Percentiles rank a stretch among this genome's conserved stretches.
Conservation (phyloP, 1,140 invertebrate genomes). For the Drosophila prosaltans region DNA sequence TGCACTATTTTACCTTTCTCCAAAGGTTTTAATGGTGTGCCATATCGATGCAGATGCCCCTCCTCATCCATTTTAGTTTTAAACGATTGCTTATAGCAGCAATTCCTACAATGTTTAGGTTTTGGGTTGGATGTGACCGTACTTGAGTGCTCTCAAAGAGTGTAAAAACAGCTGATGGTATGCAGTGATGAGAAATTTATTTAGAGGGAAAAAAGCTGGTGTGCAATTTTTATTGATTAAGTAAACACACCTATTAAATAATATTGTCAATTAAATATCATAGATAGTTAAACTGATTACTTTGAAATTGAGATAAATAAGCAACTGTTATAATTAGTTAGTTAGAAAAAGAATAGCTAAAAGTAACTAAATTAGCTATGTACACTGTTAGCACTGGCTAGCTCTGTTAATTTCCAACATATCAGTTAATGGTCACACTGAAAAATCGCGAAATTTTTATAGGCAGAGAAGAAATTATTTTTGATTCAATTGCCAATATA, state of each 20-base stretch:
- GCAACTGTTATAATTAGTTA: too few relatives aligned
- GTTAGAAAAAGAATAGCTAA: not conserved
- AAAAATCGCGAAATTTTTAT: slow-evolving; percentile 40
- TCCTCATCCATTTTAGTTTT: slow-evolving; percentile 83
- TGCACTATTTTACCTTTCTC: slow-evolving; percentile 88
- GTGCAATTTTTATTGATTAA: too few relatives aligned
- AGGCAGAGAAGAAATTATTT: slow-evolving; percentile 7
- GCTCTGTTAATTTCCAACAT: not conserved
- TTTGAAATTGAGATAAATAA: too few relatives aligned
- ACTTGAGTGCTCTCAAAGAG: not conserved
- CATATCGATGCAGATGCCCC: slow-evolving; percentile 89
- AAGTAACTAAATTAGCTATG: not conserved
- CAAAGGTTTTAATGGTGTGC: slow-evolving; percentile 89
- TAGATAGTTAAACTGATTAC: too few relatives aligned
- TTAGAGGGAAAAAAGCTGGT: not conserved
- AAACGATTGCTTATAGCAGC: not conserved
- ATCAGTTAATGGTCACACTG: slow-evolving; percentile 26
- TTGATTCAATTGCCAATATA: slow-evolving; percentile 23
- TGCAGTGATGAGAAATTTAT: not conserved
- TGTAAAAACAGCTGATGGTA: slow-evolving; percentile 11
- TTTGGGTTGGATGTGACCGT: slow-evolving; percentile 16
- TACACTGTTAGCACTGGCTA: not conserved
- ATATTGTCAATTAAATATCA: too few relatives aligned
- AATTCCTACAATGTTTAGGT: slow-evolving; percentile 18
- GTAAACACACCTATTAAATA: too few relatives aligned